Evolutionary conservation across 1,140 invertebrate species (phyloP).

Genomic region (Zaprionus ghesquierei): DNA sequence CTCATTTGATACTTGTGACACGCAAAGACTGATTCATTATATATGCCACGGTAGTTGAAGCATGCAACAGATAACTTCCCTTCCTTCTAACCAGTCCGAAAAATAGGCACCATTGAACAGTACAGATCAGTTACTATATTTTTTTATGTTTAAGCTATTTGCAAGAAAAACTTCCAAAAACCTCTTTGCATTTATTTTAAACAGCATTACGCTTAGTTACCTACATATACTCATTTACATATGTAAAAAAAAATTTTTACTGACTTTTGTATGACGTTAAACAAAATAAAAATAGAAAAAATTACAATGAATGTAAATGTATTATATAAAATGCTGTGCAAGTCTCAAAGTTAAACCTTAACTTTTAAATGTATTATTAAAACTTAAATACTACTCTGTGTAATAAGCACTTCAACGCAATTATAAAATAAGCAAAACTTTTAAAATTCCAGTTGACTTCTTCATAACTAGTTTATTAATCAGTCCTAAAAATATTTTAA

Average conservation of each 20-base stretch:
- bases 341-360: constrained; percentile 79
- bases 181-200: constrained; percentile 14
- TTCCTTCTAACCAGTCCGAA: constrained; percentile 5
- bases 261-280: constrained; percentile 44
- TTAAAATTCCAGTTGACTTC: neutral
- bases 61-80: constrained; percentile 2
- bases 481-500: neutral
- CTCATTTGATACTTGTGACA: constrained; percentile 71
- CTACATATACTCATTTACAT: constrained; percentile 46
- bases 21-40: constrained; percentile 79
- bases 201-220: constrained; percentile 46
- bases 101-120: neutral
- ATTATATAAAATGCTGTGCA: constrained; percentile 73
- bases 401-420: constrained; percentile 23
- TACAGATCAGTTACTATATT: neutral
- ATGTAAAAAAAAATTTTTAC: constrained; percentile 58
- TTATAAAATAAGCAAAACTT: constrained; percentile 22
- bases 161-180: neutral
- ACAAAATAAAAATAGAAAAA: no score
- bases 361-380: constrained; percentile 62
- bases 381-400: constrained; percentile 5
- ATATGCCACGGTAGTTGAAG: constrained; percentile 52
- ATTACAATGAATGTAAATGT: constrained; percentile 53
- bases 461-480: neutral
- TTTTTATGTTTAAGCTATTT: constrained; percentile 18